phyloP scores from a whole-genome alignment of 2,797 vertebrate genomes.

The Tarsius wallacei region DNA sequence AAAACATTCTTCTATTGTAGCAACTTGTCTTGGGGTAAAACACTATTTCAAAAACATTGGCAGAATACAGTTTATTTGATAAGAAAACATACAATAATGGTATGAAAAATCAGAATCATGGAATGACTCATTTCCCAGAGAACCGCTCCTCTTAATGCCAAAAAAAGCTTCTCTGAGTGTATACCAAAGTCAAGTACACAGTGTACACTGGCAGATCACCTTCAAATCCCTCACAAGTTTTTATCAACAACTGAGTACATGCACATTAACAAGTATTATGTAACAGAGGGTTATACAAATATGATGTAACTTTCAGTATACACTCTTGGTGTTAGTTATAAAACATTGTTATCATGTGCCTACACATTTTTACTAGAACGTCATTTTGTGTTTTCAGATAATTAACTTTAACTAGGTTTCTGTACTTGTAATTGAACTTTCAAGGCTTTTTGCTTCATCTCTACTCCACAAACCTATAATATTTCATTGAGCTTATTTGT shows the following conservation, averaged over 20 bases:
- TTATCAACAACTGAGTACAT: neutral
- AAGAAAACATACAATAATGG: neutral
- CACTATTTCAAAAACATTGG: neutral
- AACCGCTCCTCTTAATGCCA: neutral
- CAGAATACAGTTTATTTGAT: neutral
- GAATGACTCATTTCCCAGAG: neutral
- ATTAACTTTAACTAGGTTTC: neutral
- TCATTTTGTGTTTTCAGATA: neutral
- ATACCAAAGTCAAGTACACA: neutral
- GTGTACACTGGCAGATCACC: neutral
- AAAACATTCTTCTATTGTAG: neutral
- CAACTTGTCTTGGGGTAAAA: neutral
- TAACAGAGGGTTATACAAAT: neutral
- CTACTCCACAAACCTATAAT: neutral
- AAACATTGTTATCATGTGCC: neutral
- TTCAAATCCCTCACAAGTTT: neutral
- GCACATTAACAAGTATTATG: neutral
- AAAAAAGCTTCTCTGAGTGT: neutral
- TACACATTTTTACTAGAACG: neutral
- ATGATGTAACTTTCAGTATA: neutral
- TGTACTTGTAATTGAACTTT: neutral
- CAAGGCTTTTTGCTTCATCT: accelerated
- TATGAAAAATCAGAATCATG: neutral
- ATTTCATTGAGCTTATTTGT: neutral
- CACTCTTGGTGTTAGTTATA: neutral